Percentiles rank a stretch among this genome's conserved stretches.
phyloP scores from a whole-genome alignment of 1,140 invertebrate genomes.

The Diploscapter pachys region DNA sequence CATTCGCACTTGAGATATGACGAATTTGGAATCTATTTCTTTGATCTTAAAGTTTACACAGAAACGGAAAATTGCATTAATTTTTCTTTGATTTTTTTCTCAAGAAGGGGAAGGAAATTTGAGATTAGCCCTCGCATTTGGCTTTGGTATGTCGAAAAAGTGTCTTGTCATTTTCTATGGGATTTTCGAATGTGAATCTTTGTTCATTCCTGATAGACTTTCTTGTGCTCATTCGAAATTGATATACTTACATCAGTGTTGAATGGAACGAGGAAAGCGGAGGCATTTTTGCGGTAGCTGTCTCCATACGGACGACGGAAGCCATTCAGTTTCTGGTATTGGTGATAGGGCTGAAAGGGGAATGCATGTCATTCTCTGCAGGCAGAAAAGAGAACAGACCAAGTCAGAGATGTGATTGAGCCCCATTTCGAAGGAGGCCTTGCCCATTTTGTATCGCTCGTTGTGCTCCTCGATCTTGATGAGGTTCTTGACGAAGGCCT shows the following conservation, averaged over 20 bases:
- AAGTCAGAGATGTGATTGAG: constrained; percentile 55
- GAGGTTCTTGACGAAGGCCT: constrained; percentile 50
- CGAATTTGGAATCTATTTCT: too few species aligned
- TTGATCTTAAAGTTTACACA: too few species aligned
- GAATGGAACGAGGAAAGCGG: constrained; percentile 41
- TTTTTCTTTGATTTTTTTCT: too few species aligned
- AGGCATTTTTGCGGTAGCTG: constrained; percentile 34
- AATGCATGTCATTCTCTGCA: background rate
- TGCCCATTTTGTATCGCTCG: constrained; percentile 41
- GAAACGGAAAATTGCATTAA: too few species aligned
- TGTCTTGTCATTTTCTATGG: background rate
- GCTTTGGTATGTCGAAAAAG: background rate
- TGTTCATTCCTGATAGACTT: background rate
- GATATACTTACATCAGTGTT: constrained; percentile 26
- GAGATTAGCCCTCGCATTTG: constrained; percentile 5
- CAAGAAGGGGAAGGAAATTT: too few species aligned
- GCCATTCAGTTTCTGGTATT: constrained; percentile 56
- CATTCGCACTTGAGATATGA: too few species aligned
- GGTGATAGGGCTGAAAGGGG: constrained; percentile 35
- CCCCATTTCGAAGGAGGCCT: constrained; percentile 47
- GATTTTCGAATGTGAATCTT: constrained; percentile 2
- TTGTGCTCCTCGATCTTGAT: constrained; percentile 53
- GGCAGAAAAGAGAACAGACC: constrained; percentile 33
- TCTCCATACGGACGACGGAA: constrained; percentile 45
- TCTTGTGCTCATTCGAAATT: too few species aligned